Conservation (phyloP, 2,888 invertebrate genomes). For the Thymelicus sylvestris region DNA sequence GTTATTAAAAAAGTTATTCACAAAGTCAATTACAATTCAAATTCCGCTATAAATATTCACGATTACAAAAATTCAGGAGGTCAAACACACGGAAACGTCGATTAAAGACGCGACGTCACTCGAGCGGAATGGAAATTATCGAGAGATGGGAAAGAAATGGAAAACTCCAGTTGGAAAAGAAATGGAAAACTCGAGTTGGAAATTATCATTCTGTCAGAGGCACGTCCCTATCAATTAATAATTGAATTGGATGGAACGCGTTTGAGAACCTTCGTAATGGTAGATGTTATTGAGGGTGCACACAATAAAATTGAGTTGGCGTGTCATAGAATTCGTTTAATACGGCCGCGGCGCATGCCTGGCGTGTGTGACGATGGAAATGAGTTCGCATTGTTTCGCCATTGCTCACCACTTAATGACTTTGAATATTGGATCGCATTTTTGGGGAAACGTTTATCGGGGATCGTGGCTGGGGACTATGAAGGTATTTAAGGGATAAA, state of each 20-base stretch:
- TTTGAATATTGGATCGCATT: constrained; percentile 33
- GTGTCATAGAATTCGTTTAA: constrained; percentile 35
- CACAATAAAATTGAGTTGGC: constrained; percentile 35
- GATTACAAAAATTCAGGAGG: constrained; percentile 26
- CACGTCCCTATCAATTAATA: constrained; percentile 59
- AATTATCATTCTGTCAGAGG: constrained; percentile 38
- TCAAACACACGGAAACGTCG: constrained; percentile 35
- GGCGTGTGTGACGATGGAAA: constrained; percentile 29
- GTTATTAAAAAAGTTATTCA: constrained; percentile 21
- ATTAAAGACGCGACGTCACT: constrained; percentile 41
- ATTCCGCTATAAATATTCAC: constrained; percentile 50
- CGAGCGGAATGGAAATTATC: constrained; percentile 38
- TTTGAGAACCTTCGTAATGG: constrained; percentile 66
- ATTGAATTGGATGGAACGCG: constrained; percentile 50
- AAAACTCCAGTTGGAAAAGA: constrained; percentile 34
- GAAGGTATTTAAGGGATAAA: no score
- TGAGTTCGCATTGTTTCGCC: constrained; percentile 27
- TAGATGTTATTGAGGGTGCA: constrained; percentile 33
- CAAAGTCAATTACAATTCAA: constrained; percentile 49
- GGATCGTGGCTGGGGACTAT: neutral
- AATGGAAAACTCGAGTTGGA: constrained; percentile 35
- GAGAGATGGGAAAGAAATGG: constrained; percentile 32
- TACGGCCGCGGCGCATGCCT: constrained; percentile 29
- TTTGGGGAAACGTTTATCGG: constrained; percentile 15
- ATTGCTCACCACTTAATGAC: constrained; percentile 25